Evolutionary conservation across 2,113 vertebrate species (phyloP).

Genomic region (Tragelaphus buxtoni): DNA sequence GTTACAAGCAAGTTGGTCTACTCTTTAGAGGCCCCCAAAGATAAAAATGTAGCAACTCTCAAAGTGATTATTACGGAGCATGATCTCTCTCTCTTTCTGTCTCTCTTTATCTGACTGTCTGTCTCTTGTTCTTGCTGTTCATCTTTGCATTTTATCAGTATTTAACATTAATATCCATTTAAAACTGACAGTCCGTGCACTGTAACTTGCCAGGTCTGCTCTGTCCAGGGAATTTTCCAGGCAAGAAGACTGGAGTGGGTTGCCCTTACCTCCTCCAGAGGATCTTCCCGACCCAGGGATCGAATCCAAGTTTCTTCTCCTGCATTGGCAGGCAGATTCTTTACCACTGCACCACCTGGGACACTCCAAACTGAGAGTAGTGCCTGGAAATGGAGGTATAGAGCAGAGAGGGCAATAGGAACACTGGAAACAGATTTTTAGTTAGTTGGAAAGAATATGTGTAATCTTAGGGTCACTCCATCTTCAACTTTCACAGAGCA

Average conservation of each 20-base stretch:
- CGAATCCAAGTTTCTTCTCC: neutral
- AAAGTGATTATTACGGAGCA: conserved; percentile 24
- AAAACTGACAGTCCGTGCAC: neutral
- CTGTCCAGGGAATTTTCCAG: neutral
- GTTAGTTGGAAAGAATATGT: conserved; percentile 42
- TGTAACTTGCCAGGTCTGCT: fast-evolving
- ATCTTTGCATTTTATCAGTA: neutral
- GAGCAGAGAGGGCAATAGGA: neutral
- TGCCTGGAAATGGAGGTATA: neutral
- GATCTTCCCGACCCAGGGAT: neutral
- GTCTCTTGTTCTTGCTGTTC: neutral
- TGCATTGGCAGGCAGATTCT: neutral
- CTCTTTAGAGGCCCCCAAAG: conserved; percentile 57
- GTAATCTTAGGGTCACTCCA: neutral
- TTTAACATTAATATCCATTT: conserved; percentile 59
- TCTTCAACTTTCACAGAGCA: neutral
- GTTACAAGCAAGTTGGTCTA: conserved; percentile 67
- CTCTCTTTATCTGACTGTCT: neutral
- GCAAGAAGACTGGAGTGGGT: neutral
- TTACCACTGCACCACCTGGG: neutral
- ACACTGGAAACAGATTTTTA: conserved; percentile 5
- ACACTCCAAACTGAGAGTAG: neutral
- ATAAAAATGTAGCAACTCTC: conserved; percentile 70
- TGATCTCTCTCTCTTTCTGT: neutral
- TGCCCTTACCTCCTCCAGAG: neutral